These are phyloP conservation scores for Anagyrus pseudococci DNA, from an alignment of 2,888 invertebrate species.

Conservation along the genomic window DNA sequence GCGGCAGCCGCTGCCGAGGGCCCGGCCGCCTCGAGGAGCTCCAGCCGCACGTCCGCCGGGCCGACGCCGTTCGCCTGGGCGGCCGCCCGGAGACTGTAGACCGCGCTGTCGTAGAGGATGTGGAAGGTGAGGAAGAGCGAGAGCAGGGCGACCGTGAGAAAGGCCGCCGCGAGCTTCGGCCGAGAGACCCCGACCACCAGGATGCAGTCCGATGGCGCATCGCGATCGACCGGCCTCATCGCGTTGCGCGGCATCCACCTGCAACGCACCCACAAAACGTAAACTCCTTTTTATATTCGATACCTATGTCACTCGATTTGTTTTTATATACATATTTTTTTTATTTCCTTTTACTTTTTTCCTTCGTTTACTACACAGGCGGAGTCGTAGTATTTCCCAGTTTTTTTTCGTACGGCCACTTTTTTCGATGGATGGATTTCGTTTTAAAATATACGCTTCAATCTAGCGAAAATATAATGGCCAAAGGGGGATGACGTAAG, in stretches of 20 bases:
- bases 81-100: conserved; percentile 76
- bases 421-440: no score
- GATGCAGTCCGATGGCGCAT: conserved; percentile 84
- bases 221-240: conserved; percentile 84
- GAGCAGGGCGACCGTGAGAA: conserved; percentile 80
- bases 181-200: conserved; percentile 84
- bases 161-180: conserved; percentile 82
- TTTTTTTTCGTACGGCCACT: no score
- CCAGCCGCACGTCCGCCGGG: conserved; percentile 45
- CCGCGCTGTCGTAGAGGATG: conserved; percentile 83
- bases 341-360: no score
- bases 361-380: no score
- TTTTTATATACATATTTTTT: no score
- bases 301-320: no score
- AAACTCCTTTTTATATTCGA: no score
- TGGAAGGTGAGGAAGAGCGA: conserved; percentile 86
- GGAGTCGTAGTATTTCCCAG: no score
- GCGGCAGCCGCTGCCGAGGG: not conserved
- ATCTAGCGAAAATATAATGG: no score
- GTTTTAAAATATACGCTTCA: no score
- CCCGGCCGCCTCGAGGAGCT: not conserved
- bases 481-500: no score
- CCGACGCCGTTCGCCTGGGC: conserved; percentile 44
- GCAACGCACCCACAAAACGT: conserved; percentile 49
- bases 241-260: conserved; percentile 86